phyloP scores from a whole-genome alignment of 2,888 invertebrate genomes.

The Thumatha senex region DNA sequence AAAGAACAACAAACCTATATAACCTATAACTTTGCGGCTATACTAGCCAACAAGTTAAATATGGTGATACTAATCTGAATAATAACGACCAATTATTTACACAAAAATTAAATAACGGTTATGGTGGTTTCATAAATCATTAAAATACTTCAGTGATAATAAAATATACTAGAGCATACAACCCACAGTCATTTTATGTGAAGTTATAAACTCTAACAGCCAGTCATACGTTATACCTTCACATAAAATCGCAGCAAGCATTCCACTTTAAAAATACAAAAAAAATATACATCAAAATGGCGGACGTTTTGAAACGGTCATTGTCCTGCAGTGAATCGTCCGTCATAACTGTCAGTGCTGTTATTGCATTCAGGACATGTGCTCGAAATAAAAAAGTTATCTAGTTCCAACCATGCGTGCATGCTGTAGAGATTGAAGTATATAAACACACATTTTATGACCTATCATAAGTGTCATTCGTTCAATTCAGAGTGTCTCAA shows the following conservation, averaged over 20 bases:
- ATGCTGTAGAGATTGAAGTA: not conserved
- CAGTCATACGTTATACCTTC: not conserved
- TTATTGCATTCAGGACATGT: slow-evolving; percentile 24
- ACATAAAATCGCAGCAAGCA: slow-evolving; percentile 3
- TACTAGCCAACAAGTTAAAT: no score
- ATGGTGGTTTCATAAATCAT: not conserved
- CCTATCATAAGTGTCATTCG: not conserved
- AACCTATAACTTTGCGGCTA: no score
- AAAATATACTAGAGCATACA: not conserved
- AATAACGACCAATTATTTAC: no score
- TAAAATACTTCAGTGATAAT: not conserved
- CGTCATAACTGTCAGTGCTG: slow-evolving; percentile 24
- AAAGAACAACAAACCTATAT: no score
- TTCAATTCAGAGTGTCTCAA: not conserved
- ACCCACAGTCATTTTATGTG: not conserved
- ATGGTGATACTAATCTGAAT: no score
- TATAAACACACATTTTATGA: not conserved
- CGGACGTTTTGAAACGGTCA: slow-evolving; percentile 8
- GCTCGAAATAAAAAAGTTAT: slow-evolving; percentile 17
- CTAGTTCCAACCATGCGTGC: not conserved
- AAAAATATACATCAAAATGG: slow-evolving; percentile 16
- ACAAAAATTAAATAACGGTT: no score
- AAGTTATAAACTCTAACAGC: not conserved
- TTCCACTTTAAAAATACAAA: slow-evolving; percentile 2
- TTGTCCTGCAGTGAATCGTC: slow-evolving; percentile 23